Evolutionary conservation across 1,140 invertebrate genomes (phyloP).

Genomic region (Bombus fervidus): DNA sequence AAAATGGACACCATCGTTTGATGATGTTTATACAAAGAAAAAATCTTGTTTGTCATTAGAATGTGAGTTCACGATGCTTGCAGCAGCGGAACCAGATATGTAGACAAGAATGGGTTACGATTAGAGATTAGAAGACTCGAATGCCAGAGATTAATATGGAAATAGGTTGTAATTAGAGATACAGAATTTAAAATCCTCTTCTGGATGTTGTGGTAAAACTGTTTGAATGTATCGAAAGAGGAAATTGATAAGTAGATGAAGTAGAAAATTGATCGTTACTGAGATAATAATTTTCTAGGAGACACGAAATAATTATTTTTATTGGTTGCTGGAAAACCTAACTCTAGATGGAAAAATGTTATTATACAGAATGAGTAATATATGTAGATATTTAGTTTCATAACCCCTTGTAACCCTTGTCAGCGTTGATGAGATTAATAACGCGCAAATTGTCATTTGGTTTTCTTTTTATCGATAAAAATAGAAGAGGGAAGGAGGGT

Average conservation of each 20-base stretch:
- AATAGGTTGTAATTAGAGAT: slow-evolving; percentile 3
- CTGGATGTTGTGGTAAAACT: background rate
- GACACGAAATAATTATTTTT: background rate
- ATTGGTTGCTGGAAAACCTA: background rate
- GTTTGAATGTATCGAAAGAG: background rate
- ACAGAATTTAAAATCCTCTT: background rate
- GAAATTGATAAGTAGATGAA: slow-evolving; percentile 1
- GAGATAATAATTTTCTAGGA: background rate
- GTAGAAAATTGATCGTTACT: background rate
- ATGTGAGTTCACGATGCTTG: slow-evolving; percentile 11
- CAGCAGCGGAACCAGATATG: slow-evolving; percentile 18
- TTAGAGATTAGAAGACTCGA: slow-evolving; percentile 41
- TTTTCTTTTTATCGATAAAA: background rate
- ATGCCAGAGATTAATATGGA: slow-evolving; percentile 40
- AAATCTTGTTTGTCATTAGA: background rate
- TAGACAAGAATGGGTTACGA: slow-evolving; percentile 9
- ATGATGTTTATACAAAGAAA: background rate
- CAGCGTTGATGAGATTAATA: background rate
- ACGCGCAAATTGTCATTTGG: background rate
- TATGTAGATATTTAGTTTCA: background rate
- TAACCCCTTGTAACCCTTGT: background rate
- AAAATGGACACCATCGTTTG: slow-evolving; percentile 41
- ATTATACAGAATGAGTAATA: too few species aligned
- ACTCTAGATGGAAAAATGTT: too few species aligned
- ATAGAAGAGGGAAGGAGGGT: background rate